Conservation (phyloP, 2,797 vertebrate species). For the Pangasius krempfi region DNA sequence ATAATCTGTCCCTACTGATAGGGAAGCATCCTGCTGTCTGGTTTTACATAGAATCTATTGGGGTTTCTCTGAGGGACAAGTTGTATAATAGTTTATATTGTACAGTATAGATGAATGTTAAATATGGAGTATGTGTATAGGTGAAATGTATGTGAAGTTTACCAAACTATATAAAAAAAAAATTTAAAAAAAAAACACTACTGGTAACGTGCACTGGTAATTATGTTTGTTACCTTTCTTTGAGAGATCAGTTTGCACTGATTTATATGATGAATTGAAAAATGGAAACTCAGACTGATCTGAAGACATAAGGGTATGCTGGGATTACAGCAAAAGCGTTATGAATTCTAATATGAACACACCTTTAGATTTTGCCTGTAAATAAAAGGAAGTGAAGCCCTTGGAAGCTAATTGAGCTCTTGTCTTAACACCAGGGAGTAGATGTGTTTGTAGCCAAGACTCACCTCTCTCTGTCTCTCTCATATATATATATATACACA, state of each 20-base stretch:
- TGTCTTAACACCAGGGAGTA: slow-evolving; percentile 45
- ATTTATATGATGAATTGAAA: neutral
- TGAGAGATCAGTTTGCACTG: neutral
- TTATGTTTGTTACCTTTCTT: neutral
- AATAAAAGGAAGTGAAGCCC: slow-evolving; percentile 35
- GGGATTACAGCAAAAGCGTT: slow-evolving; percentile 9
- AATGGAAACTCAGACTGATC: neutral
- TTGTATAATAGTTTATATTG: too few relatives aligned
- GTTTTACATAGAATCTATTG: too few relatives aligned
- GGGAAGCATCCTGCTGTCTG: too few relatives aligned
- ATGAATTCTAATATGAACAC: slow-evolving; percentile 35
- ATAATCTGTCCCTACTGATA: too few relatives aligned
- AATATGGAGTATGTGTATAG: too few relatives aligned
- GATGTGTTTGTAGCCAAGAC: slow-evolving; percentile 23
- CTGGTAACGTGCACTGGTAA: neutral
- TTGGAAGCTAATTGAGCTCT: slow-evolving; percentile 41
- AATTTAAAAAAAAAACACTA: too few relatives aligned
- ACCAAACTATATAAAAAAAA: too few relatives aligned
- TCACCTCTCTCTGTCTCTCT: neutral
- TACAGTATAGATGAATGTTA: too few relatives aligned
- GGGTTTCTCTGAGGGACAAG: too few relatives aligned
- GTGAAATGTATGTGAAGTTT: too few relatives aligned
- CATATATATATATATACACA: too few relatives aligned
- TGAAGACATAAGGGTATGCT: neutral
- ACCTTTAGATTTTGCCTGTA: slow-evolving; percentile 25